Evolutionary conservation across 2,888 invertebrate species (phyloP).

Genomic region (Monoplex corrugatus): DNA sequence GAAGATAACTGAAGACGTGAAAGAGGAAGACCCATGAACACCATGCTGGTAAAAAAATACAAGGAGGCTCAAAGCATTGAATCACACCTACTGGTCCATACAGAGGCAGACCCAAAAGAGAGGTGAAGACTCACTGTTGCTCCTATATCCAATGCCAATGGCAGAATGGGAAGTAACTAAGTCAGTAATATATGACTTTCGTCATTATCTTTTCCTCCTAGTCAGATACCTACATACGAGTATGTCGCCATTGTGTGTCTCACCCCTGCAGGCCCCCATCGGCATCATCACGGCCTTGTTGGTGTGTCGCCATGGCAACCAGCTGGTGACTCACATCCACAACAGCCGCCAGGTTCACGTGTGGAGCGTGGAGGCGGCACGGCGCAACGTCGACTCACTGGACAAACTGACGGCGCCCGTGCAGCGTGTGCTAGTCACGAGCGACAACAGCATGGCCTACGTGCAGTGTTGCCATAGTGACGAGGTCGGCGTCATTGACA

Average conservation of each 20-base stretch:
- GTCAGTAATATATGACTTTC: too few relatives aligned
- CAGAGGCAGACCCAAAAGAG: too few relatives aligned
- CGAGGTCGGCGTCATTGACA: slow-evolving; percentile 79
- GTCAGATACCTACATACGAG: background rate
- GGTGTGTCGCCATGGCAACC: slow-evolving; percentile 68
- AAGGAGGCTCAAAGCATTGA: too few relatives aligned
- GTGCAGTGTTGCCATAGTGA: slow-evolving; percentile 76
- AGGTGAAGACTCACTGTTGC: too few relatives aligned
- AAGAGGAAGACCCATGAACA: too few relatives aligned
- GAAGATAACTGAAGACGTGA: too few relatives aligned
- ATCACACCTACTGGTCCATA: too few relatives aligned
- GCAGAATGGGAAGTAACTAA: too few relatives aligned
- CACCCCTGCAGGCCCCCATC: slow-evolving; percentile 74
- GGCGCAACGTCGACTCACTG: slow-evolving; percentile 54
- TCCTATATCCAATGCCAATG: too few relatives aligned
- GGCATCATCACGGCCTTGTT: slow-evolving; percentile 75
- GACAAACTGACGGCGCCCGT: slow-evolving; percentile 78
- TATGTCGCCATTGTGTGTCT: background rate
- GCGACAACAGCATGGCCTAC: slow-evolving; percentile 70
- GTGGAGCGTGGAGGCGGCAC: slow-evolving; percentile 65
- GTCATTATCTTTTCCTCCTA: too few relatives aligned
- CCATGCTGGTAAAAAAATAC: too few relatives aligned
- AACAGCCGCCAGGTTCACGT: slow-evolving; percentile 73
- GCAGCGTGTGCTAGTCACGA: slow-evolving; percentile 69
- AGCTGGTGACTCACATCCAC: slow-evolving; percentile 73